Percentiles rank a stretch among this genome's conserved stretches.
These are phyloP conservation scores for Erynnis tages DNA, from an alignment of 2,888 invertebrate species.

Conservation along the genomic window DNA sequence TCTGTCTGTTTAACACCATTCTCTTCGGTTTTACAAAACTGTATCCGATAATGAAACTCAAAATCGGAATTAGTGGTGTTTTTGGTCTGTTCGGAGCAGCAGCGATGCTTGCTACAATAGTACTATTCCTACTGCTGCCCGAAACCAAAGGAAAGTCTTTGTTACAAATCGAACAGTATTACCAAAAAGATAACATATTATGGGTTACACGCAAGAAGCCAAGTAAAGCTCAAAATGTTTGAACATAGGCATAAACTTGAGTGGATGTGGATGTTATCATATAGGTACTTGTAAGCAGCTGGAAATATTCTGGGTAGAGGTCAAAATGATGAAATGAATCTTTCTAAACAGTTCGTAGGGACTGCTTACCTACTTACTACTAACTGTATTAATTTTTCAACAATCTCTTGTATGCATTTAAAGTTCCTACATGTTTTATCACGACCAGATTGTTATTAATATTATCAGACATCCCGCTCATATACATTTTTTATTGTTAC, in stretches of 20 bases:
- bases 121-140: constrained; percentile 85
- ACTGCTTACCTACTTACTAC: not conserved
- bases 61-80: constrained; percentile 85
- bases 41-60: constrained; percentile 83
- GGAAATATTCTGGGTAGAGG: too few relatives aligned
- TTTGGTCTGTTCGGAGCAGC: constrained; percentile 86
- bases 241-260: constrained; percentile 30
- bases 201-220: constrained; percentile 80
- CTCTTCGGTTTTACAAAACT: constrained; percentile 86
- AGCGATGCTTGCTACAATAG: constrained; percentile 83
- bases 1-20: constrained; percentile 85
- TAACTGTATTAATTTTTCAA: not conserved
- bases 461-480: too few relatives aligned
- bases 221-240: constrained; percentile 52
- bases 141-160: constrained; percentile 88
- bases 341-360: too few relatives aligned
- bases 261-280: not conserved
- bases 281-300: constrained; percentile 10
- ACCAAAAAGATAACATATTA: constrained; percentile 83
- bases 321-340: too few relatives aligned
- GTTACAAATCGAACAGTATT: constrained; percentile 89
- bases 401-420: too few relatives aligned
- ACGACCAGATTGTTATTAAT: too few relatives aligned
- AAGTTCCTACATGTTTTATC: too few relatives aligned
- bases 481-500: not conserved